Base-by-base conservation (phyloP, 1,140 invertebrate species). In the Dreissena rostriformis region DNA sequence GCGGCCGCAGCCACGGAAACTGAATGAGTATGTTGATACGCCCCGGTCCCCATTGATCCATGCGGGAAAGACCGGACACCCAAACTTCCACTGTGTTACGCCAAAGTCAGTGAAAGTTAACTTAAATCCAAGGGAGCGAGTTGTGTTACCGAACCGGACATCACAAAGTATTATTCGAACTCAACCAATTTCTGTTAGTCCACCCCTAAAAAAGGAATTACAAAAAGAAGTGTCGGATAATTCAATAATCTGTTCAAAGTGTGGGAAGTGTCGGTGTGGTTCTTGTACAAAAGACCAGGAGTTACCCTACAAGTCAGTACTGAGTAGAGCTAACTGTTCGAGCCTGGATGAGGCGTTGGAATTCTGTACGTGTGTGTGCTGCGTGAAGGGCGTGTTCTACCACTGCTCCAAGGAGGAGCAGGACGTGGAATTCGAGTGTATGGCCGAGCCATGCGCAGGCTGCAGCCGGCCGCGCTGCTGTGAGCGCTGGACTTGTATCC, bases 361-460 rank as follows among this genome's bases (percentile, higher is more conserved):
- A 94, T 97, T 97, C 92, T 96, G 96, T 72, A 97, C 97, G 81
- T 98, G 98, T 92, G 95, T 98, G 94, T 98, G 97, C 94, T 98
- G 97, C 93, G 97, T 97, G 86, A 98, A 98, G 92, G 97, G 96
- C 63, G 92, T 97, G 51, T 98, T 98, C 93, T 99, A 98, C 94
- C 98, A 98, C 92, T 98, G 97, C 93, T 96, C 96, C 83, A 96
- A 96, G 90, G 96, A 96, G 88, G 95, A 95, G 82, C 96, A 96
- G 82, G 95, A 95, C 66, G 75, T 68, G 1, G 88, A 90, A 14
- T 95, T 95, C 72, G 94, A 95, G 80, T 97, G 96, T 91, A 96
- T 96, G 86, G 97, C 97, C 93, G 96, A 97, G 93, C 97, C 97
- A 5, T 98, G 97, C 93, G 97, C 96, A 71, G 98, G 97, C 93